Base-by-base conservation (phyloP, 1,140 invertebrate species). In the Hycleus cichorii region DNA sequence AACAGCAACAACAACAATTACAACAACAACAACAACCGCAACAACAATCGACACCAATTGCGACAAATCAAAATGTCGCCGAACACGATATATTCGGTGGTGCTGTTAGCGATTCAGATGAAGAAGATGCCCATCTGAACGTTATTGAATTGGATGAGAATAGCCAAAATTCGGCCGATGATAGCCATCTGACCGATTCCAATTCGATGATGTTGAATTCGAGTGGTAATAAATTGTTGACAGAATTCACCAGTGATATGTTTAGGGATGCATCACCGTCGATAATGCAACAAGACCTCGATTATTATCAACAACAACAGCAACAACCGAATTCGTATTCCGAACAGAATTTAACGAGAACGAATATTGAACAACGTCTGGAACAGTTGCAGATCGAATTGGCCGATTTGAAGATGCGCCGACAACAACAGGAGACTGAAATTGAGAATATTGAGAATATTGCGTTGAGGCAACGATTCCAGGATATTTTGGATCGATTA, bases 41-140 rank as follows among this genome's bases (percentile, higher is more conserved):
- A 32, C 32, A 32, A 32, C 4, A 2, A 32, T 32, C 32, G 7
- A 71, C 54, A 69, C 69, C 40, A 72, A 75, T 51, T 58, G 63
- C 9, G 18, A 69, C 57, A 3, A 61, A 55, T 55, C 58, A 69
- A 59, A 68, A 63, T 58, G 67, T 72, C 47, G 83, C 82, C 57
- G 87, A 88, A 66, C 85, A 89, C 65, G 90, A 94, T 65, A 90
- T 94, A 71, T 95, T 95, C 77, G 92, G 93, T 44, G 90, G 89
- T 66, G 83, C 85, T 42, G 83, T 93, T 0, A 93, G 90, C 71
- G 90, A 91, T 66, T 91, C 89, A 44, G 87, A 89, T 57, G 81
- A 85, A 60, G 88, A 90, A 69, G 81, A 85, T 59, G 80, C 82
- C 4, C 83, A 83, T 68, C 79, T 84, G 39, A 85, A 88, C 64